Evolutionary conservation across 2,113 vertebrate species (phyloP), one percentile per base, ranked within the genome.

Genomic region (Caranx ignobilis): DNA sequence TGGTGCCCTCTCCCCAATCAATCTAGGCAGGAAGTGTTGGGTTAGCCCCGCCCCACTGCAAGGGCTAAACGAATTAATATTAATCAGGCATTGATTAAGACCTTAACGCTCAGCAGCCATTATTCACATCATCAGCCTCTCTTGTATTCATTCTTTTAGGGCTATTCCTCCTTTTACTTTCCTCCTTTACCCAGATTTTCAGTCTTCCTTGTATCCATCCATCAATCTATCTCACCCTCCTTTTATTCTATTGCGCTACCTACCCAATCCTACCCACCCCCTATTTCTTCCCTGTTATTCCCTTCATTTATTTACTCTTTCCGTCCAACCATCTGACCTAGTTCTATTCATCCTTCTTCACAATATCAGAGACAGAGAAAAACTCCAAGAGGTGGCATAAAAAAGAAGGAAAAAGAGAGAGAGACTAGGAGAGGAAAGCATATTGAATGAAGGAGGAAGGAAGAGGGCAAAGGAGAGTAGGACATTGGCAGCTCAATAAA

Each of bases 31-130:
- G 88, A 93, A 90, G 86, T 84, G 86, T 91, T 92, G 71, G 87
- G 87, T 92, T 93, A 89, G 89, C 87, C 87, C 81, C 85, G 77
- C 88, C 92, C 91, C 90, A 79, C 86, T 92, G 87, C 77, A 63
- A 82, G 76, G 82, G 87, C 69, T 90, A 87, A 90, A 92, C 41
- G 48, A 92, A 94, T 94, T 92, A 93, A 94, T 93, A 95, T 95
- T 95, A 95, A 95, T 95, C 92, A 94, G 91, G 90, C 93, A 95
- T 95, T 91, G 94, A 95, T 95, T 94, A 94, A 91, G 88, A 90
- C 86, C 82, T 92, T 89, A 94, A 92, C 80, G 86, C 86, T 73
- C 84, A 82, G 31, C 78, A 69, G 84, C 82, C 90, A 93, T 94
- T 94, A 94, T 88, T 94, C 93, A 94, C 90, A 87, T 63, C 71